These are phyloP conservation scores for Ataeniobius toweri DNA, from an alignment of 2,797 vertebrate species.

Conservation along the genomic window DNA sequence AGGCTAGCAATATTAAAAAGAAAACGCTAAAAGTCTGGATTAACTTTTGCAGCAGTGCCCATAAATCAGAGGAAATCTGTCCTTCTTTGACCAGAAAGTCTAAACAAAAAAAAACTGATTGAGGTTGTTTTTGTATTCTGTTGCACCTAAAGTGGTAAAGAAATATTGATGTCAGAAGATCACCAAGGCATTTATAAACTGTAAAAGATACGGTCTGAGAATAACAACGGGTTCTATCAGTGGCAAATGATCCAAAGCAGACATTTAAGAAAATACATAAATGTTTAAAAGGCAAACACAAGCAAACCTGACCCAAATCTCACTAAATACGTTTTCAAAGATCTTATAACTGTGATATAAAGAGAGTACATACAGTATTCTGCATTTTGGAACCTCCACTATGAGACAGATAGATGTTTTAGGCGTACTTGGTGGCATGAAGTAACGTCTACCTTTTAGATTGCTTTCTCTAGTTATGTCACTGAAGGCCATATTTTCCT, in stretches of 20 bases:
- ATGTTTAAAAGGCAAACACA: background rate
- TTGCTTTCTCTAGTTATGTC: background rate
- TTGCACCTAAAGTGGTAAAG: background rate
- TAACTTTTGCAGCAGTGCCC: background rate
- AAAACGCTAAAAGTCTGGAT: background rate
- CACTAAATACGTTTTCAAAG: background rate
- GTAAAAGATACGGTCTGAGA: background rate
- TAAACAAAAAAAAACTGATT: background rate
- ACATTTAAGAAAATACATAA: background rate
- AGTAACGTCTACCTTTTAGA: slow-evolving; percentile 1
- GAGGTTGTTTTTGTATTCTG: background rate
- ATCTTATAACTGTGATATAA: background rate
- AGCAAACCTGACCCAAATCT: background rate
- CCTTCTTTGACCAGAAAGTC: background rate
- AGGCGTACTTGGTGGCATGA: background rate
- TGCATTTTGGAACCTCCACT: background rate
- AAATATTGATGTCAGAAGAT: background rate
- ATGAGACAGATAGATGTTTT: background rate
- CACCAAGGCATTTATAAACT: background rate
- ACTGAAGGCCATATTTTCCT: background rate
- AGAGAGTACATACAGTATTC: background rate
- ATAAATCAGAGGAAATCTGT: background rate
- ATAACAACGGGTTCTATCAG: background rate
- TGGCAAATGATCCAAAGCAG: too few relatives aligned
- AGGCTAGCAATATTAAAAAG: background rate